These are phyloP conservation scores for Anguilla marmorata DNA, from an alignment of 2,797 vertebrate species.

Conservation along the genomic window DNA sequence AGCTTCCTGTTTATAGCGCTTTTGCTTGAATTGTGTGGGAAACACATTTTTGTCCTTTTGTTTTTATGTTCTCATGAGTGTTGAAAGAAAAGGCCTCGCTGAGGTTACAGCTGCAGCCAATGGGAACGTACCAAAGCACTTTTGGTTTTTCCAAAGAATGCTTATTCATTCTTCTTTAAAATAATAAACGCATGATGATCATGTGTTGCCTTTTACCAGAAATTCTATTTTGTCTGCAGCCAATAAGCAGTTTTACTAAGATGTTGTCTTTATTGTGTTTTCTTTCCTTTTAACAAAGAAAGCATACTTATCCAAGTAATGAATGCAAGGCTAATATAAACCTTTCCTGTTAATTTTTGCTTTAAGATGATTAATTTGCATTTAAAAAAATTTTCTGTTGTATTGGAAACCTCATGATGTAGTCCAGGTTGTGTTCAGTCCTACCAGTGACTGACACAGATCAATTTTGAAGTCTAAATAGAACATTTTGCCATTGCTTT, in stretches of 20 bases:
- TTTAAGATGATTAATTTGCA: neutral
- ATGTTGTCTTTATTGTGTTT: neutral
- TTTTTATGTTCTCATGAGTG: neutral
- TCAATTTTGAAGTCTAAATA: neutral
- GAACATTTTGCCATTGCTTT: neutral
- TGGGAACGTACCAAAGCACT: neutral
- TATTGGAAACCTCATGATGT: neutral
- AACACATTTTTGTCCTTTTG: conserved; percentile 18
- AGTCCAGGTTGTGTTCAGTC: neutral
- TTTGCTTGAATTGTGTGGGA: conserved; percentile 24
- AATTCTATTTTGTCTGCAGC: neutral
- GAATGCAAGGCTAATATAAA: neutral
- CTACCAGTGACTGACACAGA: neutral
- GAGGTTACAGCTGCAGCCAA: neutral
- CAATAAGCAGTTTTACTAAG: neutral
- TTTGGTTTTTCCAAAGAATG: neutral
- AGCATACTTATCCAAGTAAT: neutral
- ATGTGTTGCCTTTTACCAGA: neutral
- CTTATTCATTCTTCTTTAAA: conserved; percentile 12
- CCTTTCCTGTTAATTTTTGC: neutral
- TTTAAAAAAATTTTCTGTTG: neutral
- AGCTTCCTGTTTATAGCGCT: conserved; percentile 27
- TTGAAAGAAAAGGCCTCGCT: neutral
- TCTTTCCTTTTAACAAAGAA: neutral
- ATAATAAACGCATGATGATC: neutral